Conservation (phyloP, 2,888 invertebrate species). For the Arenicola marina region DNA sequence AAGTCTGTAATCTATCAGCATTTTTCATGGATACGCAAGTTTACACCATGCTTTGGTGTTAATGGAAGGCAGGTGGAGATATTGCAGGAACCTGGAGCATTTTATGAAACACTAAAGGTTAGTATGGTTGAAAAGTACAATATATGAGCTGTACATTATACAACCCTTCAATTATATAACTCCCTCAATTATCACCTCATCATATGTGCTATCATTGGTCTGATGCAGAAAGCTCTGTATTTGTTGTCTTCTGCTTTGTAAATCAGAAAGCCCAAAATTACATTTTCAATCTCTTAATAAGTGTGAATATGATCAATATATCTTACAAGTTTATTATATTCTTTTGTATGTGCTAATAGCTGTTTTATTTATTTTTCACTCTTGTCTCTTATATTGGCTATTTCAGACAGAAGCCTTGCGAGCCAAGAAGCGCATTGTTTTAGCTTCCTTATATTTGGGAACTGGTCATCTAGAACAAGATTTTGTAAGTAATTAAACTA, state of each 20-base stretch:
- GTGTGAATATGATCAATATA: no score
- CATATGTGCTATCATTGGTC: no score
- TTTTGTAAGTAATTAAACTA: conserved; percentile 65
- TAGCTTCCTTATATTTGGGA: conserved; percentile 93
- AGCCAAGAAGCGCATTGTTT: conserved; percentile 60
- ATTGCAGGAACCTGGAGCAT: conserved; percentile 51
- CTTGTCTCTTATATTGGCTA: not conserved
- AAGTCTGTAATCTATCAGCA: no score
- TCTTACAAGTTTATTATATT: no score
- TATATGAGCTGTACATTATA: not conserved
- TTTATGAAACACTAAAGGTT: conserved; percentile 56
- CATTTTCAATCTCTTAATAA: no score
- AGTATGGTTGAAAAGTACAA: not conserved
- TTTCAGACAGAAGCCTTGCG: conserved; percentile 46
- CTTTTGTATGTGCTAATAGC: no score
- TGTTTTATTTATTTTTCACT: no score
- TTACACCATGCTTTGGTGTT: conserved; percentile 22
- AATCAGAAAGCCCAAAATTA: no score
- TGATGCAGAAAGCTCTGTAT: no score
- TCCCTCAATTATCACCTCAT: no score
- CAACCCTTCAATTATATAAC: no score
- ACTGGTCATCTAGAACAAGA: conserved; percentile 81
- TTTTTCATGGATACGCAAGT: conserved; percentile 14
- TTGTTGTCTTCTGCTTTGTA: no score
- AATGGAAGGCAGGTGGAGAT: conserved; percentile 50